These are phyloP conservation scores for Tychaedon coryphoeus DNA, from an alignment of 2,113 vertebrate genomes.

Conservation along the genomic window DNA sequence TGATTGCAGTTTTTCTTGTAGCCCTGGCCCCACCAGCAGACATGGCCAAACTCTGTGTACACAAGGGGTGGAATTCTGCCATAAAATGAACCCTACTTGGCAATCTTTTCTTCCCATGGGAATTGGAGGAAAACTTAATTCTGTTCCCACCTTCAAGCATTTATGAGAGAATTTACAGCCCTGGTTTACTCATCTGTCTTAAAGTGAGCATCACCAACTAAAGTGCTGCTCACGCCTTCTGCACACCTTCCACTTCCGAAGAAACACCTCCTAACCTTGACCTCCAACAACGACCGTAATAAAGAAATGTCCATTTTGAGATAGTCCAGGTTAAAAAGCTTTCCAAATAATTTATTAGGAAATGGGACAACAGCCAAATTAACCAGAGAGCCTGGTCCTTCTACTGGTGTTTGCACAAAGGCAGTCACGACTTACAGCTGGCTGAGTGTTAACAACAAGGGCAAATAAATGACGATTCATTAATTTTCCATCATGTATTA, in stretches of 20 bases:
- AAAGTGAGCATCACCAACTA: background rate
- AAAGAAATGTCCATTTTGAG: background rate
- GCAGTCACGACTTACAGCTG: background rate
- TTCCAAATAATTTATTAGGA: background rate
- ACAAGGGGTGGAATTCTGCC: background rate
- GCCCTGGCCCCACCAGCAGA: background rate
- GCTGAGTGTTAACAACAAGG: background rate
- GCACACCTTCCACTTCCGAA: accelerated
- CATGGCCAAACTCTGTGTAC: background rate
- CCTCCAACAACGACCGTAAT: background rate
- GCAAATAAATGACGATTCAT: background rate
- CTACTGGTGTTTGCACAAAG: background rate
- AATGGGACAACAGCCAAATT: background rate
- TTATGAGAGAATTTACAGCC: background rate
- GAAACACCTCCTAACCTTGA: background rate
- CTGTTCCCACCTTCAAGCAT: background rate
- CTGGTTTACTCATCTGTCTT: accelerated
- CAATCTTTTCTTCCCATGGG: background rate
- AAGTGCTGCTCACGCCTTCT: background rate
- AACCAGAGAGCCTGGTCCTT: background rate
- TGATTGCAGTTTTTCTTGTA: background rate
- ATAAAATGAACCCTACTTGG: background rate
- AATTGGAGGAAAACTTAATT: background rate
- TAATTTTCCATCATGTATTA: background rate
- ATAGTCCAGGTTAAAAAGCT: background rate